Evolutionary conservation across 2,113 vertebrate species (phyloP).

Genomic region (Macquaria australasica): DNA sequence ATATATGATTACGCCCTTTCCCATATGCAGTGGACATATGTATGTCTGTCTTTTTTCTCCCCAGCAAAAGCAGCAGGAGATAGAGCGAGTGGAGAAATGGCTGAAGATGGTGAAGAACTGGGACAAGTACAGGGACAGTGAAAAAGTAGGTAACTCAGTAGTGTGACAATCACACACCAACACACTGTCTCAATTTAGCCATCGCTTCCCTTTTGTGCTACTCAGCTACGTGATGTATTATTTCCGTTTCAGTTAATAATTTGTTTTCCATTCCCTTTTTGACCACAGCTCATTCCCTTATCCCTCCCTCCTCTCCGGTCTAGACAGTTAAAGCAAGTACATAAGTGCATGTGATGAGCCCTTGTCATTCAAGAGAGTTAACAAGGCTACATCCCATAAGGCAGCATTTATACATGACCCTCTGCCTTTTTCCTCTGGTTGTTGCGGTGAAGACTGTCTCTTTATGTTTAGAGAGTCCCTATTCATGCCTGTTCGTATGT

Average conservation of each 20-base stretch:
- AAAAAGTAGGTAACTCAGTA: slow-evolving; percentile 85
- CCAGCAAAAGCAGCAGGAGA: slow-evolving; percentile 91
- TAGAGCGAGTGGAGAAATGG: slow-evolving; percentile 93
- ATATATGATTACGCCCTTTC: not conserved
- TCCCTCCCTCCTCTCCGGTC: not conserved
- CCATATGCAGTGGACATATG: not conserved
- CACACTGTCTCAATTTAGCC: slow-evolving; percentile 18
- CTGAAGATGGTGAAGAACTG: slow-evolving; percentile 95
- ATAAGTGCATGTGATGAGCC: slow-evolving; percentile 25
- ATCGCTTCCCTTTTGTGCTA: not conserved
- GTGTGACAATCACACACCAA: not conserved
- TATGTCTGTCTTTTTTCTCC: slow-evolving; percentile 1
- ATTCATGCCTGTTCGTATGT: slow-evolving; percentile 9
- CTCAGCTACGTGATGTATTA: slow-evolving; percentile 22
- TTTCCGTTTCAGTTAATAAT: slow-evolving; percentile 47
- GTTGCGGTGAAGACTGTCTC: slow-evolving; percentile 15
- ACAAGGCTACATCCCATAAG: not conserved
- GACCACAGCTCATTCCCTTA: slow-evolving; percentile 13
- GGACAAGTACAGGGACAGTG: slow-evolving; percentile 91
- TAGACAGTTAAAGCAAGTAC: slow-evolving; percentile 24
- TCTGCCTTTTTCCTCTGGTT: not conserved
- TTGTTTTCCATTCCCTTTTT: slow-evolving; percentile 59
- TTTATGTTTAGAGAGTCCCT: slow-evolving; percentile 16
- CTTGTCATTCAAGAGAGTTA: slow-evolving; percentile 16
- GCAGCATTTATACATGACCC: not conserved